Base-by-base conservation (phyloP, 2,113 vertebrate genomes). In the Sebastes schlegelii region DNA sequence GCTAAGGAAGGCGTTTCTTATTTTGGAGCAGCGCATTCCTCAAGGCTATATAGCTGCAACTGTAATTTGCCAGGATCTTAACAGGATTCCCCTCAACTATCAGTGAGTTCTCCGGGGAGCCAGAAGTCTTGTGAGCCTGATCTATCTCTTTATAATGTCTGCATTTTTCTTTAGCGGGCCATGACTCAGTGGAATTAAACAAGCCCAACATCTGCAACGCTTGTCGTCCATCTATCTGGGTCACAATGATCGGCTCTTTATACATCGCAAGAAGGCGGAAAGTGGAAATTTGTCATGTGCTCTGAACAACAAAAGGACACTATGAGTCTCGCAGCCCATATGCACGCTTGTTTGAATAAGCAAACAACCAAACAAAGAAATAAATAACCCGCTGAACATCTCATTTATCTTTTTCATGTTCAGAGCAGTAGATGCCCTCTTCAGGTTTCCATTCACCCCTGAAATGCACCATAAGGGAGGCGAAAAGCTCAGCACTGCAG, bases 171-270 rank as follows among this genome's bases (percentile, higher is more conserved):
- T 83, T 10, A 60, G 58, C 73, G 17, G 74, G 34, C 34, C 2
- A 69, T 76, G 76, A 92, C 78, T 92, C 85, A 64, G 72, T 87
- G 80, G 87, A 91, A 89, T 92, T 89, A 93, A 89, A 90, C 79
- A 83, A 83, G 83, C 83, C 85, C 65, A 70, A 79, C 77, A 76
- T 88, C 77, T 78, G 73, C 26, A 86, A 82, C 75, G 5, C 80
- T 88, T 86, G 86, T 82, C 68, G 4, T 84, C 85, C 79, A 92
- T 92, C 87, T 93, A 92, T 93, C 86, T 88, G 83, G 91, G 83
- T 91, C 88, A 88, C 23, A 6, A 65, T 82, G 87, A 92, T 86
- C 71, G 79, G 63, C 73, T 87, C 71, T 77, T 87, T 67, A 76
- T 83, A 62, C 80, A 75, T 87, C 60, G 86, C 67, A 74, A 46